phyloP scores from a whole-genome alignment of 2,888 invertebrate genomes.

The Athripsodes cinereus region DNA sequence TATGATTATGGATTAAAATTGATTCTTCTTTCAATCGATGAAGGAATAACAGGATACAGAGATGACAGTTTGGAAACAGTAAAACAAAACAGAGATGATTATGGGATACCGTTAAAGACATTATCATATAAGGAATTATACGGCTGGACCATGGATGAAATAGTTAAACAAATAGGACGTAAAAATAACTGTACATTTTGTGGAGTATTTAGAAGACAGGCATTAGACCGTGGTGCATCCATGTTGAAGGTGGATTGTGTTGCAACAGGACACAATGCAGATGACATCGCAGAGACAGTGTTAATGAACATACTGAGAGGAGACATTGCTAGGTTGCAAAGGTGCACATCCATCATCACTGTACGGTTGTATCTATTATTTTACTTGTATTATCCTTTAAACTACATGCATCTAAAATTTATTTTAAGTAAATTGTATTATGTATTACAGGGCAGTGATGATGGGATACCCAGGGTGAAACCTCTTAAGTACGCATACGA shows the following conservation, averaged over 20 bases:
- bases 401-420: background rate
- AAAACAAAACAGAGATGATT: constrained; percentile 89
- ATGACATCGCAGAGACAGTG: constrained; percentile 98
- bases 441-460: constrained; percentile 62
- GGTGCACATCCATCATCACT: constrained; percentile 88
- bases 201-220: constrained; percentile 93
- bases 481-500: constrained; percentile 97
- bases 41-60: constrained; percentile 93
- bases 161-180: constrained; percentile 77
- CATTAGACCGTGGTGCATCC: constrained; percentile 90
- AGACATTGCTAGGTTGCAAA: constrained; percentile 85
- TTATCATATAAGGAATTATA: constrained; percentile 95
- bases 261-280: constrained; percentile 95
- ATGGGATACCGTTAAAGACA: constrained; percentile 88
- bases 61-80: constrained; percentile 97
- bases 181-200: constrained; percentile 98
- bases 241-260: constrained; percentile 85
- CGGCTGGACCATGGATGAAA: constrained; percentile 99
- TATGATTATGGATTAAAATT: constrained; percentile 87
- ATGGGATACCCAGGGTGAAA: constrained; percentile 85
- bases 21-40: constrained; percentile 92
- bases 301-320: constrained; percentile 96
- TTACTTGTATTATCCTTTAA: background rate
- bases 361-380: constrained; percentile 41
- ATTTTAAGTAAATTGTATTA: background rate